Base-by-base conservation (phyloP, 37 sponge, comb jelly and placozoan species). In the Chondrosia reniformis region DNA sequence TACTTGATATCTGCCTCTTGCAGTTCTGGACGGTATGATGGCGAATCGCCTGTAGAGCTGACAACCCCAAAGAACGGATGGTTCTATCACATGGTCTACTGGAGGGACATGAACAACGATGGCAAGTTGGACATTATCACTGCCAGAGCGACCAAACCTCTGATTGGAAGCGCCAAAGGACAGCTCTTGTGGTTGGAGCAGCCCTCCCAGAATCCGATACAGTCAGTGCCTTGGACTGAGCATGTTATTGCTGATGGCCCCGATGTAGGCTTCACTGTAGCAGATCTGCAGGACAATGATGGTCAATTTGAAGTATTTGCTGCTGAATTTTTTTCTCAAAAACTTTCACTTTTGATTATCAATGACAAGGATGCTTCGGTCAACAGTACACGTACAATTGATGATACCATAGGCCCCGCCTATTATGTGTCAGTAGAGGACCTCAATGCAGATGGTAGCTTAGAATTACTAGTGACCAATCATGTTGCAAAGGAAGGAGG, bases 131-230 rank as follows among this genome's bases (percentile, higher is more conserved):
- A 84, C 49, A 34, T 78, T 0, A 33, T 84, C 33, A 84, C 84
- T 21, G 84, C 84, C 17, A 44, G 79, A 2, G 84, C 74, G 0
- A 42, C 62, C 39, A 54, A 67, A 31, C 39, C 39, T 7, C 84
- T 79, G 5, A 1, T 84, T 12, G 0, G 62, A 15, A 79, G 84
- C 2, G 43, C 55, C 19, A 21, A 64, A 44, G 84, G 79, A n/a
- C 58, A 84, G 63, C 74, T 84, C 34, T 31, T 84, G 41, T 84
- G 84, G 84, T 40, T 84, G 41, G 84, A 84, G 46, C 84, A 84
- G 43, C 84, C 84, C 0, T 10, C 52, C 6, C 4, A 79, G 4
- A 33, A 84, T 22, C 84, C 84, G 19, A 61, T 84, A 4, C 33
- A 65, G 40, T 34, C 39, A 33, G 79, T 84, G 17, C 84, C 84